phyloP scores from a whole-genome alignment of 2,797 vertebrate genomes.

The Linurgus olivaceus region DNA sequence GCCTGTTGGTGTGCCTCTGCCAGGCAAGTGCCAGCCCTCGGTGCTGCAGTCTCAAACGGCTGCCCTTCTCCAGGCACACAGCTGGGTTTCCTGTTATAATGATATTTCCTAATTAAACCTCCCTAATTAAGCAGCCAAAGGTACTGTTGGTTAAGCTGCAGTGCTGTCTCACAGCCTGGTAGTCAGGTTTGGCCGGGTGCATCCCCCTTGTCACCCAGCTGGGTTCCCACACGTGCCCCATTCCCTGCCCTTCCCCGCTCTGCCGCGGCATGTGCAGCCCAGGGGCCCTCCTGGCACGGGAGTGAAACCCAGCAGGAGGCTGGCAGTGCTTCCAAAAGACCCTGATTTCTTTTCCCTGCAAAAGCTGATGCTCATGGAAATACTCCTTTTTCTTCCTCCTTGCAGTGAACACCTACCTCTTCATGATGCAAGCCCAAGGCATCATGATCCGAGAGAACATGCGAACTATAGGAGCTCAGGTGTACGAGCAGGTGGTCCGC shows the following conservation, averaged over 20 bases:
- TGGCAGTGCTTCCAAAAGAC: not conserved
- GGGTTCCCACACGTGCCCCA: not conserved
- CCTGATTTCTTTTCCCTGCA: not conserved
- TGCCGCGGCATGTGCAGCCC: accelerated
- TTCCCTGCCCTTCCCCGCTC: not conserved
- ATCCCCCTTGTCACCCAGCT: not conserved
- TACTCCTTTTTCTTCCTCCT: not conserved
- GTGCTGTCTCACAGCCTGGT: not conserved
- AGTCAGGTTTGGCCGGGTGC: not conserved
- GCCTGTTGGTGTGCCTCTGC: not conserved
- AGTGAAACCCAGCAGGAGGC: not conserved
- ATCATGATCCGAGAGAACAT: slow-evolving; percentile 94
- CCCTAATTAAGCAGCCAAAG: not conserved
- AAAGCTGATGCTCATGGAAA: not conserved
- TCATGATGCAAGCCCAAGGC: slow-evolving; percentile 96
- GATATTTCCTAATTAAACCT: not conserved
- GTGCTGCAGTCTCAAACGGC: not conserved
- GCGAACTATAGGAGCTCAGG: slow-evolving; percentile 90
- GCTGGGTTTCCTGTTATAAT: not conserved
- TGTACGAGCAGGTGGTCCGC: slow-evolving; percentile 93
- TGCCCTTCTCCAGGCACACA: not conserved
- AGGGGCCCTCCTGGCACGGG: not conserved
- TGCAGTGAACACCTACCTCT: slow-evolving; percentile 97
- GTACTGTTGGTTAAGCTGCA: not conserved
- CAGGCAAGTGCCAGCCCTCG: not conserved